Base-by-base conservation (phyloP, 1,140 invertebrate species). In the Penaeus vannamei region DNA sequence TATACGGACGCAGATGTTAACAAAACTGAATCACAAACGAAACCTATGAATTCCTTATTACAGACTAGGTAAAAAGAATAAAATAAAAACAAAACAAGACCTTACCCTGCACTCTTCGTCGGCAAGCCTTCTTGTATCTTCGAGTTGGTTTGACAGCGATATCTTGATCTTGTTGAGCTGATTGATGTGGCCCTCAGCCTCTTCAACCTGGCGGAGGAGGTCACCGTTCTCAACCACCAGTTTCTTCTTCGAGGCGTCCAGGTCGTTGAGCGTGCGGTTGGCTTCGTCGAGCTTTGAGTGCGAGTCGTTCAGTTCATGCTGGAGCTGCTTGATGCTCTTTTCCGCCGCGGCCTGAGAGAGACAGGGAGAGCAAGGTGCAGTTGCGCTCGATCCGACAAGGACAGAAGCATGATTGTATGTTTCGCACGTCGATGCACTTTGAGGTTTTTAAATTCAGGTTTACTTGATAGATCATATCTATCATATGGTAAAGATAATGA, bases 101-200 rank as follows among this genome's bases (percentile, higher is more conserved):
- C 91, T 87, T 36, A 91, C 91, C 64, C 90, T 92, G 89, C 92
- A 93, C 91, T 95, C 95, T 81, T 95, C 95, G 90, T 95, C 95
- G 84, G 94, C 93, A 72, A 93, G 20, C 32, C 84, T 89, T 53
- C 83, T 84, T 32, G 69, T 84, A 36, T 89, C 87, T 14, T 89
- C 87, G 10, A 89, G 72, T 23, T 89, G 87, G 32, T 89, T 89
- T 19, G 87, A 79, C 29, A 89, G 87, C 22, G 90, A 90, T 32
- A 89, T 92, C 91, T 94, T 94, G 84, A 94, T 92, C 85, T 89
- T 95, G 91, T 92, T 93, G 23, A 95, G 92, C 60, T 93, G 92
- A 84, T 93, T 93, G 26, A 95, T 92, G 79, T 94, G 94, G 91
- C 93, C 94, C 91, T 95, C 95, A 53, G 95, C 94, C 86, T 95